Base-by-base conservation (phyloP, 2,113 vertebrate species). In the Pantherophis guttatus region DNA sequence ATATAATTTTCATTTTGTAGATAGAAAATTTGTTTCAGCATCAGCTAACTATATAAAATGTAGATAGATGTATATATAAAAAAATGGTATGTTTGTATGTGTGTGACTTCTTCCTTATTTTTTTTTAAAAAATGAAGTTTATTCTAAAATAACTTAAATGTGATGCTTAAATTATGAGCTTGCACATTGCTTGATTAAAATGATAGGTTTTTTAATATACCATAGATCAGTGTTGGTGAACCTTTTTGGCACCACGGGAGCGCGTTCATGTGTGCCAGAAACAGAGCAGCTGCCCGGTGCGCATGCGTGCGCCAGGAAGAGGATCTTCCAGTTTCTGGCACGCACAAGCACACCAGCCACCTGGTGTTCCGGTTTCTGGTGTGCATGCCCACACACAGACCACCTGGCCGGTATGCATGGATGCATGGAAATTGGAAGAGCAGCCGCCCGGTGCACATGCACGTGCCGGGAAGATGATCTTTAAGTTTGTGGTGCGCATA, bases 311-410 rank as follows among this genome's bases (percentile, higher is more conserved):
- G 1, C 8, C 50, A 52, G 8, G 53, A 53, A 53, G 53, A 53
- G 3, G 11, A 53, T 53, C 53, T 53, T 12, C 53, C 2, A 1
- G 53, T 53, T 53, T 53, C 53, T 10, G 2, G 2, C 10, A 53
- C 48, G 48, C 5, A 7, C 48, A 50, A 12, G 11, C 2, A 0
- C 53, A 53, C 1, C 1, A 1, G 10, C 53, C 53, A 53, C 53
- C 53, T 53, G 53, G 53, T 53, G 11, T 53, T 53, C 11, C 2
- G 2, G 53, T 53, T 53, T 53, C 10, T 53, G 53, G 53, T 11
- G 0, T 3, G 3, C 11, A 53, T 3, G 2, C 11, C 0, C 2
- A 1, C 1, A 12, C 8, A 11, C 0, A 53, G 53, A 53, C 9
- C 11, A 53, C 10, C 53, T 12, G 53, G 11, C 11, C 8, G 11